A percentile compares a stretch with the other conserved stretches of the same genome.
These are phyloP conservation scores for Hypsibius dujardini DNA, from an alignment of 1,140 invertebrate genomes.

Conservation along the genomic window DNA sequence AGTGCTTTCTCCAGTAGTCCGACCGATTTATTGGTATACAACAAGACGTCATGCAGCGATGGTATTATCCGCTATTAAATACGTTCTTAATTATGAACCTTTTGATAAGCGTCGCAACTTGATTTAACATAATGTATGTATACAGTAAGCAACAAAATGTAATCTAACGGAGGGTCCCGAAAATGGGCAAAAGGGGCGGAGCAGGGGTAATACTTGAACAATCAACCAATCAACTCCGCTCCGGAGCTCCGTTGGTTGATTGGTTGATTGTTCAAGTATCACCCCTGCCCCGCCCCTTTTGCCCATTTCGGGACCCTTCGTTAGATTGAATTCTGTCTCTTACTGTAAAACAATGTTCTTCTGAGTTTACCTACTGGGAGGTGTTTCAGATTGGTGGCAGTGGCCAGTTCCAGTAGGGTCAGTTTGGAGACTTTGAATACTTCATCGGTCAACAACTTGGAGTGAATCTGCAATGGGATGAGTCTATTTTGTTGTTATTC, in stretches of 20 bases:
- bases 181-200: too few species aligned
- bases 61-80: not conserved
- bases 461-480: not conserved
- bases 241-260: not conserved
- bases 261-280: not conserved
- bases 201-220: too few species aligned
- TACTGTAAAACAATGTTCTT: too few species aligned
- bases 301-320: too few species aligned
- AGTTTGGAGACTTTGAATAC: slow-evolving; percentile 6
- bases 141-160: too few species aligned
- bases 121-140: too few species aligned
- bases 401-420: not conserved
- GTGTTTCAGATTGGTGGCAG: not conserved
- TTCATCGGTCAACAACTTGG: not conserved
- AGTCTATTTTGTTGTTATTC: not conserved
- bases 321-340: too few species aligned
- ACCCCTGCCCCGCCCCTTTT: too few species aligned
- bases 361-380: not conserved
- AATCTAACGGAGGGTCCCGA: too few species aligned
- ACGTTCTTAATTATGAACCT: too few species aligned
- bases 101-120: too few species aligned
- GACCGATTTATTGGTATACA: not conserved
- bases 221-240: not conserved
- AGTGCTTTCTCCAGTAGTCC: not conserved
- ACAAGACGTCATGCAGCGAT: not conserved